Evolutionary conservation across 2,797 vertebrate genomes (phyloP), one percentile per base, ranked within the genome.

Genomic region (Cygnus olor): DNA sequence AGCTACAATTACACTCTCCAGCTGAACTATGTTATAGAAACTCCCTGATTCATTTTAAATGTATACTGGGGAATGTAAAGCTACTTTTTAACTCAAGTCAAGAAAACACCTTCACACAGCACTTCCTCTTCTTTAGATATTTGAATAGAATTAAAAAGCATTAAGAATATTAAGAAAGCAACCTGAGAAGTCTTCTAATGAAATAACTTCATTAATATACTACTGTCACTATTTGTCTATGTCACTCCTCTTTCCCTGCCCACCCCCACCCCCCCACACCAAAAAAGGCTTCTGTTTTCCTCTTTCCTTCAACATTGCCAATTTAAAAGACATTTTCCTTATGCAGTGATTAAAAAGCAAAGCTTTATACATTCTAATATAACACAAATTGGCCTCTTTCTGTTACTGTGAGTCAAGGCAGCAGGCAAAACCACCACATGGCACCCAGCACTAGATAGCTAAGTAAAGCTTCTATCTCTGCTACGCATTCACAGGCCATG

Each of bases 401-500:
- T 73, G 34, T 22, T 47, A 42, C 16, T 10, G 13, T 14, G 22
- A n/a, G n/a, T 61, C 69, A 42, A 83, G 15, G 42, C 53, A 66
- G 32, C 6, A 17, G 27, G n/a, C 34, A 57, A 90, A 58, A 44
- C 16, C 22, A 45, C 9, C 9, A 38, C 17, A 14, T 27, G 47
- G 47, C 1, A 3, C n/a, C 34, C 32, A 21, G 11, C 44, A 40
- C 38, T 57, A 30, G 25, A 66, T 28, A 84, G 36, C 30, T 42
- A 72, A 24, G 3, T 36, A 61, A 61, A 72, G 64, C 14, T 80
- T 10, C 0, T 18, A 2, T 18, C 44, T 64, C 54, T 68, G 34
- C 56, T 63, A 18, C 14, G 18, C 1, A 0, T 66, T 83, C 53
- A 61, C 9, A 57, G n/a, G 42, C 49, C 53, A 14, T 1, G 0